These are phyloP conservation scores for Bathynomus jamesi DNA, from an alignment of 1,140 invertebrate species.

Conservation along the genomic window DNA sequence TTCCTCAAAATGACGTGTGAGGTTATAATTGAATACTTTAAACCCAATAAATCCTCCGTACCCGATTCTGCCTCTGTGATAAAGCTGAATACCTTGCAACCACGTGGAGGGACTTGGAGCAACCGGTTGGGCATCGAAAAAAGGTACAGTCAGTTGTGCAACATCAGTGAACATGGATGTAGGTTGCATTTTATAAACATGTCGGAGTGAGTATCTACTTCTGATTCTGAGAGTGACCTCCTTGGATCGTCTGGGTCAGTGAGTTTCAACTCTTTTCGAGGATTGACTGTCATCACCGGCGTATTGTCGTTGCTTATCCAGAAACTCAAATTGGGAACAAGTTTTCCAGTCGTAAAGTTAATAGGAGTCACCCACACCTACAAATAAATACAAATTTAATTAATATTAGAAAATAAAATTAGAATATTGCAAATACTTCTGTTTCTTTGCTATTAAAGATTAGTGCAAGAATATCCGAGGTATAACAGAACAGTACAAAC, in stretches of 20 bases:
- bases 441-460: too few species aligned
- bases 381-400: too few species aligned
- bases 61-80: slow-evolving; percentile 60
- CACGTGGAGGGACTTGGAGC: slow-evolving; percentile 54
- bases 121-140: slow-evolving; percentile 68
- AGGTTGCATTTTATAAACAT: slow-evolving; percentile 61
- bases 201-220: slow-evolving; percentile 46
- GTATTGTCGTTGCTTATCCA: slow-evolving; percentile 78
- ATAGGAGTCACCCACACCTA: slow-evolving; percentile 56
- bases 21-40: slow-evolving; percentile 68
- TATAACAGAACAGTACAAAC: too few species aligned
- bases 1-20: slow-evolving; percentile 43
- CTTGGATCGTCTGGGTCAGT: slow-evolving; percentile 61
- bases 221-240: slow-evolving; percentile 47
- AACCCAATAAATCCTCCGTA: slow-evolving; percentile 71
- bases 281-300: slow-evolving; percentile 47
- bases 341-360: slow-evolving; percentile 63
- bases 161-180: slow-evolving; percentile 69
- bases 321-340: slow-evolving; percentile 53
- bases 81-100: slow-evolving; percentile 63
- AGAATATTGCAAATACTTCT: too few species aligned
- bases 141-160: slow-evolving; percentile 75
- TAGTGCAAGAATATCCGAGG: too few species aligned
- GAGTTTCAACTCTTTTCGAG: slow-evolving; percentile 52
- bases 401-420: too few species aligned